Base-by-base conservation (phyloP, 2,888 invertebrate species). In the Leptinotarsa tumamoca region DNA sequence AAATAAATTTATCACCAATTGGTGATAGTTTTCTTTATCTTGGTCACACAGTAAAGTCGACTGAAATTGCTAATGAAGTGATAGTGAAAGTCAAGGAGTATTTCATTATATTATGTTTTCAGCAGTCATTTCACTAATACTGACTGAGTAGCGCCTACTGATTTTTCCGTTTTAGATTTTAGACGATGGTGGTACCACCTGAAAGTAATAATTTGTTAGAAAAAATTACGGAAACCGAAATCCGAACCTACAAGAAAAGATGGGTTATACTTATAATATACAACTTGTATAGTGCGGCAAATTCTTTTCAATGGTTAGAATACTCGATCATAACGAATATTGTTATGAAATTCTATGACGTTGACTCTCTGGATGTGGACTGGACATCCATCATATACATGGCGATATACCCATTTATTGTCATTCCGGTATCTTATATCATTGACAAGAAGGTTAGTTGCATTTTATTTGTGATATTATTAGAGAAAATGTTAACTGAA, bases 361-460 rank as follows among this genome's bases (percentile, higher is more conserved):
- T 95, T 33, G 90, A 90, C 81, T 91, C 92, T 81, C 91, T 92
- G 82, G 91, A 92, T 81, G 95, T 99, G 71, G 95, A 98, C 88
- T 98, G 97, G 98, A 96, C 98, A 23, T 97, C 98, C 67, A 96
- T 99, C 95, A 93, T 98, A 85, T 98, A 94, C 90, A 98, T 99
- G 98, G 92, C 96, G 78, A 92, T 94, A 4, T 99, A 99, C 89
- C 97, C 98, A 82, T 96, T 98, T 13, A 92, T 98, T 80, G 96
- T 99, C 84, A 95, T 99, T 85, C 99, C 99, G 1, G 98, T 95
- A 21, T 96, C 97, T 86, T 99, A 95, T 93, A 92, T 99, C 73
- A 91, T 99, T 83, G 97, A 99, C 87, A 95, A 94, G 90, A 94
- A 93, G 90, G 99, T 96, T 88, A 93, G 94, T 91, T 33, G 23